phyloP scores from a whole-genome alignment of 2,797 vertebrate genomes.

The Rhynchonycteris naso region DNA sequence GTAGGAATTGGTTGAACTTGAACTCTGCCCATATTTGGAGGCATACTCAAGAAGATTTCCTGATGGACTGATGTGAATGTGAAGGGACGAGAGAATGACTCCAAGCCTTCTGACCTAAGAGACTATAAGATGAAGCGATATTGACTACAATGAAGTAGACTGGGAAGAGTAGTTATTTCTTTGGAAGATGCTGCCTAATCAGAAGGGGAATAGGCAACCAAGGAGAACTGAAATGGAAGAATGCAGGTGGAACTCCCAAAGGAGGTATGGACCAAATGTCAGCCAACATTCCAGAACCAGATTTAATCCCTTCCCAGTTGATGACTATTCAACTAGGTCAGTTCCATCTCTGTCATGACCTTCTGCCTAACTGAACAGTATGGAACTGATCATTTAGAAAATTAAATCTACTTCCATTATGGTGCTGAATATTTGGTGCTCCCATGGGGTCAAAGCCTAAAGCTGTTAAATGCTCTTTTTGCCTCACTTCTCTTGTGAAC shows the following conservation, averaged over 20 bases:
- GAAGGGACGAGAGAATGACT: not conserved
- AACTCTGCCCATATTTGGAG: rapidly evolving
- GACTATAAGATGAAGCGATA: rapidly evolving
- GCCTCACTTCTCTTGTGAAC: not conserved
- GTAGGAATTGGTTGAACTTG: not conserved
- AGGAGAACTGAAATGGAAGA: not conserved
- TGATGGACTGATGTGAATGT: rapidly evolving
- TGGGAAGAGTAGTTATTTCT: not conserved
- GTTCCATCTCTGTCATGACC: not conserved
- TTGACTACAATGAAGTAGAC: rapidly evolving
- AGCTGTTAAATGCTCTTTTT: not conserved
- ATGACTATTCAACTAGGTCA: not conserved
- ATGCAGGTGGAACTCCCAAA: not conserved
- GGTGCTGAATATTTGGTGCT: rapidly evolving
- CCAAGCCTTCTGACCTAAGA: not conserved
- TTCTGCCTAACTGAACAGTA: not conserved
- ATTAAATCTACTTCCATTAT: not conserved
- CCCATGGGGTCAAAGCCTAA: no score
- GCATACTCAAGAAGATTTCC: not conserved
- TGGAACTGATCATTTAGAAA: rapidly evolving
- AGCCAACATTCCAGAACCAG: rapidly evolving
- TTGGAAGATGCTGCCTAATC: rapidly evolving
- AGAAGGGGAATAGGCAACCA: rapidly evolving
- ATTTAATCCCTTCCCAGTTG: no score
- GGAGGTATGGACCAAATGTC: rapidly evolving